Evolutionary conservation across 2,113 vertebrate genomes (phyloP), one percentile per base, ranked within the genome.

Genomic region (Podiceps cristatus): DNA sequence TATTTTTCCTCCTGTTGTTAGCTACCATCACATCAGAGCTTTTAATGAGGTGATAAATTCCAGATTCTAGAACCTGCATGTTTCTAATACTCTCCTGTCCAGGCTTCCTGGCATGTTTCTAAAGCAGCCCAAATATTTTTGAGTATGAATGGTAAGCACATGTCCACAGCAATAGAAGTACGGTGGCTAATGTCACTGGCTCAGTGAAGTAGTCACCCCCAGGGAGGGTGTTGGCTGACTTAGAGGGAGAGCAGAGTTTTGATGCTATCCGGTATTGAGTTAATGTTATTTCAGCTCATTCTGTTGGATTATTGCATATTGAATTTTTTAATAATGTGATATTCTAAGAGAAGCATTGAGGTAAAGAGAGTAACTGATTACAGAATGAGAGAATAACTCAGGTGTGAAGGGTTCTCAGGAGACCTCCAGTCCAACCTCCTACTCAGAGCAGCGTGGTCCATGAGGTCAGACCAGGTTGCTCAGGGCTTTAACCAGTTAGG

Each of bases 41-140:
- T 84, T 78, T 82, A 75, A 85, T 53, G 59, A 88, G 35, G 55
- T 90, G 50, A 86, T 88, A 68, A 69, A 76, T 92, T 96, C 55
- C 77, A 90, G 71, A 68, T 95, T 63, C 64, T 64, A 35, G 69
- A 86, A 55, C 55, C 31, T 73, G 40, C 11, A 1, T 68, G n/a
- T 63, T 78, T 87, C 64, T 90, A 56, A 85, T 75, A 27, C 58
- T 93, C 31, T 95, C 44, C 58, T 94, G 91, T 60, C 62, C 58
- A 27, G 77, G 14, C 62, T 79, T 75, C 3, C 0, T 53, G 47
- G 78, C 74, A 29, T n/a, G 13, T 79, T 93, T 91, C 33, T 73
- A 68, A 75, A 78, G 35, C 33, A 91, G 66, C 53, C 73, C 58
- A 55, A 62, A 49, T 62, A 15, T 49, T 93, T 80, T 37, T 79